These are phyloP conservation scores for Drosophila mercatorum DNA, from an alignment of 2,888 invertebrate genomes.

Conservation along the genomic window DNA sequence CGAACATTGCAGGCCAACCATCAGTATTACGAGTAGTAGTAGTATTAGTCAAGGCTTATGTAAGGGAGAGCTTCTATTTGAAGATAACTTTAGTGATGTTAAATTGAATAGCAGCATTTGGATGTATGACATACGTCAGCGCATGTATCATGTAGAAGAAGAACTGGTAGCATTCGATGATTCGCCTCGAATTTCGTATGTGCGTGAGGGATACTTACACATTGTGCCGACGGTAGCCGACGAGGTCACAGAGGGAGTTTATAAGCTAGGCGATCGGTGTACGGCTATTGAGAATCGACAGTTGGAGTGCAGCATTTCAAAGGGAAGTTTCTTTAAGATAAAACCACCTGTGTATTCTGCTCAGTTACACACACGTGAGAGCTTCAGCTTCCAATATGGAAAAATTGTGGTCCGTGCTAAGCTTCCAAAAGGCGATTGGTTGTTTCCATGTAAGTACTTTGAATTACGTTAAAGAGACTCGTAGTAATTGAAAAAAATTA, in stretches of 20 bases:
- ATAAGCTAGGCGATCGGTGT: slow-evolving; percentile 85
- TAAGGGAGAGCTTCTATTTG: slow-evolving; percentile 86
- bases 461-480: background rate
- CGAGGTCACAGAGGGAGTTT: slow-evolving; percentile 63
- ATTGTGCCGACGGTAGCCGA: slow-evolving; percentile 83
- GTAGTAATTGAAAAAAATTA: background rate
- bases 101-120: slow-evolving; percentile 85
- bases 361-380: slow-evolving; percentile 87
- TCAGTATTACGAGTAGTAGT: slow-evolving; percentile 32
- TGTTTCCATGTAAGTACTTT: slow-evolving; percentile 88
- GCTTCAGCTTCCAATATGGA: slow-evolving; percentile 90
- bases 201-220: slow-evolving; percentile 79
- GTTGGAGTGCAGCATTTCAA: slow-evolving; percentile 79
- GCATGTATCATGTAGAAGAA: slow-evolving; percentile 85
- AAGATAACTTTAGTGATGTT: slow-evolving; percentile 86
- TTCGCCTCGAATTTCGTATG: slow-evolving; percentile 74
- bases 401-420: slow-evolving; percentile 89
- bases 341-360: slow-evolving; percentile 90
- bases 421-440: slow-evolving; percentile 91
- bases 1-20: slow-evolving; percentile 42
- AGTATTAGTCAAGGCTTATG: slow-evolving; percentile 28
- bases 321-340: slow-evolving; percentile 85
- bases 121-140: slow-evolving; percentile 87
- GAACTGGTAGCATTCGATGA: slow-evolving; percentile 85
- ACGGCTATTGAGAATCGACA: slow-evolving; percentile 85